Percentiles rank a stretch among this genome's conserved stretches.
Evolutionary conservation across 2,888 invertebrate genomes (phyloP).

Genomic region (Lutraria lutraria): DNA sequence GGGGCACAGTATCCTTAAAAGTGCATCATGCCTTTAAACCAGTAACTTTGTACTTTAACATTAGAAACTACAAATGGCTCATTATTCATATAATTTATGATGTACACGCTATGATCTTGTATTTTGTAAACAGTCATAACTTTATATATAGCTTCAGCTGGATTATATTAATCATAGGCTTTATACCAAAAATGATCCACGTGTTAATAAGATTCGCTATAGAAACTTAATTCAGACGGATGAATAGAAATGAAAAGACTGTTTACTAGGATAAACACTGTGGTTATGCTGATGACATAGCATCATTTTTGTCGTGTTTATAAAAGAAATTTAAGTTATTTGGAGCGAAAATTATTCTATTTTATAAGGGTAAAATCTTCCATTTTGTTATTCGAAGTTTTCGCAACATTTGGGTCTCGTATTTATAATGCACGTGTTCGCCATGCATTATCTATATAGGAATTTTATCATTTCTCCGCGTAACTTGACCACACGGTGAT

Average conservation of each 20-base stretch:
- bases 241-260: slow-evolving; percentile 28
- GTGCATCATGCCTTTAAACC: not conserved
- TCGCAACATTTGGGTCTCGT: not conserved
- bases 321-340: not conserved
- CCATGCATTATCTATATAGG: no score
- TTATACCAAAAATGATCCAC: not conserved
- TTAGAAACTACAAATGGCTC: not conserved
- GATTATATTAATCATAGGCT: not conserved
- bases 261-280: slow-evolving; percentile 37
- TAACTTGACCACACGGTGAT: no score
- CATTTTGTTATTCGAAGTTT: not conserved
- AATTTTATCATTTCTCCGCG: no score
- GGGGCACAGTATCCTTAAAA: not conserved
- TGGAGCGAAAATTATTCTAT: slow-evolving; percentile 7
- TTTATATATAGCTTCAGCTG: not conserved
- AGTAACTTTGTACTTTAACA: not conserved
- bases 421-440: no score
- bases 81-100: slow-evolving; percentile 6
- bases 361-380: not conserved
- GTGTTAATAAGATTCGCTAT: not conserved
- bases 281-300: slow-evolving; percentile 36
- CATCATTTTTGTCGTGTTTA: slow-evolving; percentile 27
- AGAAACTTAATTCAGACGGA: slow-evolving; percentile 31
- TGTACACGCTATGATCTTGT: not conserved
- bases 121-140: not conserved